phyloP scores from a whole-genome alignment of 64 coral and sea anemone genomes.

The Catalaphyllia jardinei region DNA sequence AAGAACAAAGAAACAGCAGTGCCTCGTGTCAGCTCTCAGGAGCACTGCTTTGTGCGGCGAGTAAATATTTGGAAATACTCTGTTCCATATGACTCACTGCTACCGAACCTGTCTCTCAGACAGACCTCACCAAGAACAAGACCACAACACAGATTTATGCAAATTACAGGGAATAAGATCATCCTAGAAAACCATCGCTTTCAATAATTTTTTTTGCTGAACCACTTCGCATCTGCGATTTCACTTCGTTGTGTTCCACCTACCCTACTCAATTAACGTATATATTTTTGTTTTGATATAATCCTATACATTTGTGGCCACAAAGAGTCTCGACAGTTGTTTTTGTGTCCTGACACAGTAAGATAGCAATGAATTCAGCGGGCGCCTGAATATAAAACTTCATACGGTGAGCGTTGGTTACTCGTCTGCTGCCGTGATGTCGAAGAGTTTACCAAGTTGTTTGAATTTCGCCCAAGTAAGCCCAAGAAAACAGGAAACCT shows the following conservation, averaged over 20 bases:
- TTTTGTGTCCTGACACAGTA: constrained; percentile 27
- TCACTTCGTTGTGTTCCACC: neutral
- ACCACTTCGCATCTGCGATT: neutral
- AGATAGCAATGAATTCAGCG: neutral
- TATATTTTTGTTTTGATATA: constrained; percentile 17
- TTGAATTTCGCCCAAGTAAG: neutral
- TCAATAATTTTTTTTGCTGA: neutral
- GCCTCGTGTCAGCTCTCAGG: neutral
- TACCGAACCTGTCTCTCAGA: neutral
- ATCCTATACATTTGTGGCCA: neutral
- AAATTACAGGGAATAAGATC: neutral
- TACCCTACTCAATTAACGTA: neutral
- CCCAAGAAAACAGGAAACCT: neutral
- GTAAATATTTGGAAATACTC: constrained; percentile 24
- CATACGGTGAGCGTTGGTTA: neutral
- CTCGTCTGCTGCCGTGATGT: neutral
- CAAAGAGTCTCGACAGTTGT: neutral
- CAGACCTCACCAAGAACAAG: neutral
- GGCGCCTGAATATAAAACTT: neutral
- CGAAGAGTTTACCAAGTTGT: neutral
- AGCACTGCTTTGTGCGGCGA: constrained; percentile 5
- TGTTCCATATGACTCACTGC: neutral
- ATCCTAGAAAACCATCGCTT: neutral
- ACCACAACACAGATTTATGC: neutral
- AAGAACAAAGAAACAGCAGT: constrained; percentile 3